Base-by-base conservation (phyloP, 2,888 invertebrate species). In the Bedellia somnulentella region DNA sequence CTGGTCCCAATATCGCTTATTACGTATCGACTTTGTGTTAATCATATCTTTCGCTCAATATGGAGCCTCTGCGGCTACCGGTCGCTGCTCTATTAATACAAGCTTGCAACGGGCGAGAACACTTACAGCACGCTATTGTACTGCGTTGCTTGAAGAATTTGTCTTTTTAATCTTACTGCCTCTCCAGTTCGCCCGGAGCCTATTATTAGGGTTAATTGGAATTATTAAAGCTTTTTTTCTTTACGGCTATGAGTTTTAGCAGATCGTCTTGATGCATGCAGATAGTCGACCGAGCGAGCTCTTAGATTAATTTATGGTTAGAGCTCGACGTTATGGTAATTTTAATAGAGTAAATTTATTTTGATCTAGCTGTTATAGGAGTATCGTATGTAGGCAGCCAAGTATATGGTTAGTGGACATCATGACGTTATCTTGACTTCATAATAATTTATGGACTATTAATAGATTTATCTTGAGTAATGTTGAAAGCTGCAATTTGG, bases 171-270 rank as follows among this genome's bases (percentile, higher is more conserved):
- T 70, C 64, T 62, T 56, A 44, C 60, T 64, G 62, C 57, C 51
- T 60, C 52, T 46, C 44, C 46, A 56, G 46, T 55, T 48, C 50
- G 56, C 60, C 55, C 47, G 40, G 49, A 51, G 63, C 62, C 71
- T 73, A 63, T 73, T 73, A 75, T 75, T 73, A 73, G 60, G 68
- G 62, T 67, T 73, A 71, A 73, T 75, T 73, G 71, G 67, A 70
- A 75, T 71, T 63, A 71, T 71, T 68, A 67, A 58, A 58, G 58
- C 52, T 60, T 61, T 64, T 62, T 67, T 73, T 63, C 52, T 55
- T 47, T 40, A 55, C 56, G 56, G 48, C 59, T 57, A 59, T 53
- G 52, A 60, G 52, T 66, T 63, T 62, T 61, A 62, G 61, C 62
- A 52, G 61, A 61, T 57, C 46, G 55, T 52, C 51, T 54, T 57